Percentiles rank a stretch among this genome's conserved stretches.
phyloP scores from a whole-genome alignment of 2,888 invertebrate genomes.

The Ormyrus nitidulus region DNA sequence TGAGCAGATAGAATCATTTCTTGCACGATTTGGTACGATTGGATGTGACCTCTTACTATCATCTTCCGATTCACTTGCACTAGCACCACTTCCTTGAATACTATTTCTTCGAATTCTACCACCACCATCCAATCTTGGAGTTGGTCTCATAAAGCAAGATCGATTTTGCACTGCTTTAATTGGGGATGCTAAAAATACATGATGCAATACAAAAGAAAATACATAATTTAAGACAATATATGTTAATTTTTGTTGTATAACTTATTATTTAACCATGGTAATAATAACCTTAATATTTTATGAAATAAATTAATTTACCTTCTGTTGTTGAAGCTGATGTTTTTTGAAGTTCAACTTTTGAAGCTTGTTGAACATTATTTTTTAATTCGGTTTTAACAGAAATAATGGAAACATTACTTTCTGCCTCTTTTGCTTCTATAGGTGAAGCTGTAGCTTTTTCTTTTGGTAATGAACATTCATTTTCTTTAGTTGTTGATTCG shows the following conservation, averaged over 20 bases:
- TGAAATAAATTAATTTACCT: conserved; percentile 28
- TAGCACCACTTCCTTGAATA: conserved; percentile 75
- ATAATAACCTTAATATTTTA: not conserved
- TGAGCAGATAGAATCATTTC: conserved; percentile 78
- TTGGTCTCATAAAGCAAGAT: conserved; percentile 81
- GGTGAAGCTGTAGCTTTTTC: not conserved
- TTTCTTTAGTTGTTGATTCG: not conserved
- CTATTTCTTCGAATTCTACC: conserved; percentile 80
- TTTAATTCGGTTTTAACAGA: not conserved
- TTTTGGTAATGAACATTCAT: not conserved
- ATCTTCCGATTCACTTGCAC: conserved; percentile 84
- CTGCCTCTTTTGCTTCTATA: conserved; percentile 9
- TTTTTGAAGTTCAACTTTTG: conserved; percentile 35
- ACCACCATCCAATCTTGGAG: conserved; percentile 80
- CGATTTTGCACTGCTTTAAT: conserved; percentile 79
- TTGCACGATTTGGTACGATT: conserved; percentile 66
- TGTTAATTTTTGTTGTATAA: not conserved
- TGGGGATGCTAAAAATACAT: conserved; percentile 75
- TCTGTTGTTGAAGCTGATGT: conserved; percentile 18
- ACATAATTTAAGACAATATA: no score
- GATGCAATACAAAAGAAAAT: no score
- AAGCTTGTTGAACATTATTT: not conserved
- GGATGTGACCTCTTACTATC: conserved; percentile 74
- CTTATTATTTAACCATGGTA: not conserved
- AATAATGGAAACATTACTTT: conserved; percentile 11